Base-by-base conservation (phyloP, 2,113 vertebrate genomes). In the Passer montanus region DNA sequence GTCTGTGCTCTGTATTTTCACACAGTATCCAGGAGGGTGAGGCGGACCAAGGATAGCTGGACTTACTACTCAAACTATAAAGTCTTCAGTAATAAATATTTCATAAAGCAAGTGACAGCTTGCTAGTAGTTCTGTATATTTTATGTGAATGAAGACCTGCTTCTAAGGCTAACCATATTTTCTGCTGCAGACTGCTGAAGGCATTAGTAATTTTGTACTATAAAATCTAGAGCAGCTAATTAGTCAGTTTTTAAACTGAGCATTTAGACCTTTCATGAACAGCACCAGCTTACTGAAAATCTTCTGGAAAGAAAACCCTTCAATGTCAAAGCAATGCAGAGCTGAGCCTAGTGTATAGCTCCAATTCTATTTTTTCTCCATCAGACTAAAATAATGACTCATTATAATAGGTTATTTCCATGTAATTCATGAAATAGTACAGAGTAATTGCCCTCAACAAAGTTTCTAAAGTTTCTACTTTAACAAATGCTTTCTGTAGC, bases 291-390 rank as follows among this genome's bases (percentile, higher is more conserved):
- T 56, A 79, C 4, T 87, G 44, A 44, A 84, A 81, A 44, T 63
- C 53, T 95, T 95, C 84, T 84, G 23, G 24, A 67, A 82, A 82
- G 74, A 85, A 68, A 92, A 67, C 39, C 43, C 13, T 63, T 16
- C 17, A 52, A 13, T 64, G 35, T 52, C 52, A 84, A 92, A 88
- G 39, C 60, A 87, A 72, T 24, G 7, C 39, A 89, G 35, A 90
- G 15, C 17, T 81, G 20, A 86, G 37, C 27, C 47, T 72, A 41
- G 14, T 14, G 4, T 52, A 39, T n/a, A 82, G 31, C 22, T 79
- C 37, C n/a, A 59, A 21, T 82, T 84, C 39, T 41, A 41, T 76
- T 90, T 90, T 78, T 72, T 31, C 24, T 31, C 28, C 41, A 67
- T 49, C 31, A 21, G 44, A 91, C 64, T 83, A 77, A 59, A 80